Evolutionary conservation across 2,113 vertebrate species (phyloP), one percentile per base, ranked within the genome.

Genomic region (Sander vitreus): DNA sequence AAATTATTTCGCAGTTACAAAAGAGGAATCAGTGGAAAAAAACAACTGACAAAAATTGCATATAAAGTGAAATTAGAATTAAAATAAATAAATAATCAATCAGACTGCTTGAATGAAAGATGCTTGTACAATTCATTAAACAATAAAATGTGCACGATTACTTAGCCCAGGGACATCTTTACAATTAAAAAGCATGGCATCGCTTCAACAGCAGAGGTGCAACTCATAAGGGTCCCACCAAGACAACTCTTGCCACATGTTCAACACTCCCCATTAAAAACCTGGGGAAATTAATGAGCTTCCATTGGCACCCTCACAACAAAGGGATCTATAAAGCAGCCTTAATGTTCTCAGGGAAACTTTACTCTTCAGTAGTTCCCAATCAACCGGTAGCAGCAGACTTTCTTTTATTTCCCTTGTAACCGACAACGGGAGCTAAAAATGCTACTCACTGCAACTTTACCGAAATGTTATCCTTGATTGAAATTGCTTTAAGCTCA

Each of bases 231-330:
- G 81, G 86, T 89, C 87, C 89, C 90, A 89, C 85, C 88, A 93
- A 94, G 94, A 94, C 93, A 90, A 92, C 89, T 92, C 90, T 87
- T 88, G 90, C 91, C 93, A 93, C 94, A 93, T 96, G 94, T 94
- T 94, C 94, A 93, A 88, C 92, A 91, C 89, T 94, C 88, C 87
- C 93, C 85, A 92, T 89, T 91, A 91, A 93, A 93, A 95, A 92
- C 91, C 93, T 78, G 86, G 89, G 89, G 89, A 94, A 96, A 95
- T 94, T 94, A 95, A 95, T 94, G 92, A 93, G 93, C 89, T 94
- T 95, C 94, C 94, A 94, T 93, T 91, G 92, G 93, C 91, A 91
- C 89, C 88, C 83, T 84, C 91, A 91, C 92, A 94, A 95, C 94
- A 95, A 94, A 94, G 91, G 92, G 90, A 94, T 93, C 93, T 91